phyloP scores from a whole-genome alignment of 1,140 invertebrate species.

The Saccostrea cuccullata region DNA sequence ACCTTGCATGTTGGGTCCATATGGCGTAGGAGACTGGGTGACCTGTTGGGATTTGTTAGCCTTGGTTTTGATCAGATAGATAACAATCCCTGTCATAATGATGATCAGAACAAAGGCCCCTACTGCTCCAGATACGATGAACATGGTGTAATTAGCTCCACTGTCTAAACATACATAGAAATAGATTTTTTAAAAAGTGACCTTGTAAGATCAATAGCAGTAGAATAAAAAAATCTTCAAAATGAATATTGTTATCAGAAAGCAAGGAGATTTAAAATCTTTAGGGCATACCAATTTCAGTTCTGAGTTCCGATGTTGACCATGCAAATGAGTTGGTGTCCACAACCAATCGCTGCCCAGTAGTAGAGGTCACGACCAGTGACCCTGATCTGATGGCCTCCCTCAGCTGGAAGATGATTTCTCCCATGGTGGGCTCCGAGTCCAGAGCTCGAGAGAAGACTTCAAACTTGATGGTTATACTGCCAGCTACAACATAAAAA shows the following conservation, averaged over 20 bases:
- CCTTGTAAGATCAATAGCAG: no score
- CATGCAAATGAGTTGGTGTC: conserved; percentile 35
- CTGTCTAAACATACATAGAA: not conserved
- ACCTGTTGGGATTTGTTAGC: conserved; percentile 27
- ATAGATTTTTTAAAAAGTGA: no score
- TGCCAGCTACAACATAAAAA: not conserved
- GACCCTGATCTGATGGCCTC: not conserved
- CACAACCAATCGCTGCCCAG: conserved; percentile 18
- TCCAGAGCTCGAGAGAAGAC: not conserved
- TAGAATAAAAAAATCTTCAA: no score
- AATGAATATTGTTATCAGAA: no score
- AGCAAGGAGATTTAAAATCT: not conserved
- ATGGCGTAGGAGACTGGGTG: conserved; percentile 4
- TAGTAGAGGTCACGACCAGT: not conserved
- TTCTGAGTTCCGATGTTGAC: conserved; percentile 18
- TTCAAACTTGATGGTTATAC: conserved; percentile 36
- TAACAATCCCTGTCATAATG: conserved; percentile 3
- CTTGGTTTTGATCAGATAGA: conserved; percentile 36
- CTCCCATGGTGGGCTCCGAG: conserved; percentile 24
- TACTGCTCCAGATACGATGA: conserved; percentile 14
- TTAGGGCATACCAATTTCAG: not conserved
- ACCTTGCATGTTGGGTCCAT: conserved; percentile 44
- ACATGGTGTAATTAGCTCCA: conserved; percentile 20
- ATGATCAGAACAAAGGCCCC: conserved; percentile 29
- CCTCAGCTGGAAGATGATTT: conserved; percentile 2